These are phyloP conservation scores for Dynastes tityus DNA, from an alignment of 2,888 invertebrate genomes.

Conservation along the genomic window DNA sequence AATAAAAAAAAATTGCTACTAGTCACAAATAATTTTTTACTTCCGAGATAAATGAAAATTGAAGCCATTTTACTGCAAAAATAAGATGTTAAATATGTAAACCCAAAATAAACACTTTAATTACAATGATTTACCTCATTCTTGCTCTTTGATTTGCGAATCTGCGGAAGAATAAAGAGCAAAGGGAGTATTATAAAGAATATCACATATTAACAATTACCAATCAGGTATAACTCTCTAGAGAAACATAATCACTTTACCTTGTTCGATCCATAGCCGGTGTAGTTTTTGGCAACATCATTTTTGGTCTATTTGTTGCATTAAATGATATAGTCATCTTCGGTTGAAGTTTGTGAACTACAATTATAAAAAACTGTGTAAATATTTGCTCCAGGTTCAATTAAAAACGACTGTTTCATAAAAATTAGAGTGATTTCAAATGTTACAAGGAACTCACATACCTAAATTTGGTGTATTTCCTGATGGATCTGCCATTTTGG, in stretches of 20 bases:
- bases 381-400: constrained; percentile 19
- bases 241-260: constrained; percentile 20
- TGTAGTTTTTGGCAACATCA: constrained; percentile 65
- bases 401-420: background rate
- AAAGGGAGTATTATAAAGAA: constrained; percentile 35
- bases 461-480: constrained; percentile 80
- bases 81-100: background rate
- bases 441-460: constrained; percentile 59
- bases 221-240: constrained; percentile 1
- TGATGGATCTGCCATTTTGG: constrained; percentile 82
- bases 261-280: constrained; percentile 46
- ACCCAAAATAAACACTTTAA: constrained; percentile 35
- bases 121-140: constrained; percentile 51
- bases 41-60: background rate
- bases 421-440: no score
- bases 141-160: constrained; percentile 60
- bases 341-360: constrained; percentile 50
- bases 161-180: constrained; percentile 57
- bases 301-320: constrained; percentile 64
- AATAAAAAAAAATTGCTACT: background rate
- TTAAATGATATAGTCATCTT: constrained; percentile 44
- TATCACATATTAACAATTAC: constrained; percentile 8
- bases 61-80: background rate
- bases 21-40: background rate
- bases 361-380: constrained; percentile 26